Percentiles rank a stretch among this genome's conserved stretches.
Evolutionary conservation across 2,888 invertebrate species (phyloP).

Genomic region (Lithophane socia): DNA sequence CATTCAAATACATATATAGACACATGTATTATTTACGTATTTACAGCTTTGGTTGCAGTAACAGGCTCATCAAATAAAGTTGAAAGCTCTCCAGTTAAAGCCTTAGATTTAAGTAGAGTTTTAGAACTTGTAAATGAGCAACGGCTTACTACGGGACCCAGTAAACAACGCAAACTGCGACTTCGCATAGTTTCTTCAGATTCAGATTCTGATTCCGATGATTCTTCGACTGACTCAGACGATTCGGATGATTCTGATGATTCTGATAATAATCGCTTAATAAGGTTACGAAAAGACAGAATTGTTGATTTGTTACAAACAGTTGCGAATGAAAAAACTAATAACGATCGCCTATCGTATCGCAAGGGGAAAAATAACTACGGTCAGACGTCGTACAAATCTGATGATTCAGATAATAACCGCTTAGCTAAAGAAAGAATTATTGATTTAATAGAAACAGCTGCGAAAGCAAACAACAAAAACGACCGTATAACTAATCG

Average conservation of each 20-base stretch:
- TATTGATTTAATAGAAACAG: slow-evolving; percentile 63
- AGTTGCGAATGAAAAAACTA: slow-evolving; percentile 36
- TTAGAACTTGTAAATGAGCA: slow-evolving; percentile 47
- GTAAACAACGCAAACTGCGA: slow-evolving; percentile 15
- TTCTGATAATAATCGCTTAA: slow-evolving; percentile 47
- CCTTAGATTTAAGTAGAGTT: slow-evolving; percentile 41
- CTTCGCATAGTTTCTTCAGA: slow-evolving; percentile 22
- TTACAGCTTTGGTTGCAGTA: slow-evolving; percentile 53
- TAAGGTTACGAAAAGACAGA: slow-evolving; percentile 59
- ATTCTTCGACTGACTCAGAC: slow-evolving; percentile 35
- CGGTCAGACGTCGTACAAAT: slow-evolving; percentile 7
- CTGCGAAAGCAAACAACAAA: slow-evolving; percentile 35
- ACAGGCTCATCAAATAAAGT: slow-evolving; percentile 31
- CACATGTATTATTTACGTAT: neutral
- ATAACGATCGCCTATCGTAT: neutral
- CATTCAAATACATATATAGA: neutral
- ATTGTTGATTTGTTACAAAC: slow-evolving; percentile 64
- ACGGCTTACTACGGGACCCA: neutral
- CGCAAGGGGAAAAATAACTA: slow-evolving; percentile 2
- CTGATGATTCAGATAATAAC: slow-evolving; percentile 17
- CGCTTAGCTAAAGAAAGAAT: slow-evolving; percentile 29
- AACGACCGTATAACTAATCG: neutral
- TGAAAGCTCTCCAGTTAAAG: slow-evolving; percentile 20
- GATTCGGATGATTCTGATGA: slow-evolving; percentile 45
- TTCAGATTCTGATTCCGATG: slow-evolving; percentile 29